These are phyloP conservation scores for Carassius carassius DNA, from an alignment of 2,113 vertebrate species.

Conservation along the genomic window DNA sequence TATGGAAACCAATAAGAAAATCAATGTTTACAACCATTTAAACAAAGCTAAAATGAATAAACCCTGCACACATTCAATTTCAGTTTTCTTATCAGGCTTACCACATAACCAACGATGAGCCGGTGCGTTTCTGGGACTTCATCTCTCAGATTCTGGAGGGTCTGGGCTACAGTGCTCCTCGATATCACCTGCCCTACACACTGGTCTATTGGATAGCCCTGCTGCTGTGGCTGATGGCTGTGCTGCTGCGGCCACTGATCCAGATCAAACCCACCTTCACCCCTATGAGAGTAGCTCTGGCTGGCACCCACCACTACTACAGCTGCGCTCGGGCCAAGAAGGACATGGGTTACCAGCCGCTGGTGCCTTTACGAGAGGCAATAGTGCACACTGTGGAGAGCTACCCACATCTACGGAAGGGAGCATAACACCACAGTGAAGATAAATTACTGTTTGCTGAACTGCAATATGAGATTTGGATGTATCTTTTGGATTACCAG, in stretches of 20 bases:
- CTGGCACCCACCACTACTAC: conserved; percentile 93
- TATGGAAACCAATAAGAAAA: too few relatives aligned
- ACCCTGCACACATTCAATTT: not conserved
- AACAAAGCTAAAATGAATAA: too few relatives aligned
- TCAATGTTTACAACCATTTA: too few relatives aligned
- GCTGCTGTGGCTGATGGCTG: conserved; percentile 81
- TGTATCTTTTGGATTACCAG: not conserved
- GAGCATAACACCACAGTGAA: conserved; percentile 54
- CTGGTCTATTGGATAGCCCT: conserved; percentile 88
- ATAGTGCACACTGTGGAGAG: conserved; percentile 83
- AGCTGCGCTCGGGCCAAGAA: conserved; percentile 89
- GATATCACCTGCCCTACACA: conserved; percentile 86
- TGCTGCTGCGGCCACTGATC: conserved; percentile 81
- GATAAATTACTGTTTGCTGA: not conserved
- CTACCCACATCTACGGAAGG: conserved; percentile 80
- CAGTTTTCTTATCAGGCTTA: conserved; percentile 78
- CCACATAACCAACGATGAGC: conserved; percentile 97
- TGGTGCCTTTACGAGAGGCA: conserved; percentile 84
- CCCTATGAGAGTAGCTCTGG: conserved; percentile 92
- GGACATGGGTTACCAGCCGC: conserved; percentile 85
- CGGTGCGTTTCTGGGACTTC: conserved; percentile 92
- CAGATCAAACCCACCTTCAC: conserved; percentile 89
- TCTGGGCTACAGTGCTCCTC: conserved; percentile 88
- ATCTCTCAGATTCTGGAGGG: conserved; percentile 88
- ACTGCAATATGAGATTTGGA: not conserved